Evolutionary conservation across 2,113 vertebrate species (phyloP).

Genomic region (Coryphaenoides rupestris): DNA sequence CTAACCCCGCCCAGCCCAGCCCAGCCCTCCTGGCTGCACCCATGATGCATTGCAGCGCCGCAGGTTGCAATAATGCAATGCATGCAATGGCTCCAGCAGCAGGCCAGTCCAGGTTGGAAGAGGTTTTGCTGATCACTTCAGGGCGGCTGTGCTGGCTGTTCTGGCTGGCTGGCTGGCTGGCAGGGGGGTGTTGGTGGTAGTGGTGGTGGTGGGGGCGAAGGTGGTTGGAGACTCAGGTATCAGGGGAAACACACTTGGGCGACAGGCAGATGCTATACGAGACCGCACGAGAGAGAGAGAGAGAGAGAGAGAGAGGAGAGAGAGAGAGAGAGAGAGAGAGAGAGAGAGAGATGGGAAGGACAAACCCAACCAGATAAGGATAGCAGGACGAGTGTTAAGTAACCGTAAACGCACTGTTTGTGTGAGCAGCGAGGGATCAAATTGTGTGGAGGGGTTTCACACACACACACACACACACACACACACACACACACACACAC

Average conservation of each 20-base stretch:
- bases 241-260: constrained; percentile 55
- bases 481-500: background rate
- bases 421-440: background rate
- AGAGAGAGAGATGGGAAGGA: background rate
- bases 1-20: too few relatives aligned
- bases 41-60: too few relatives aligned
- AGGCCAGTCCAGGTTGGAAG: too few relatives aligned
- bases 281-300: constrained; percentile 26
- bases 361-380: background rate
- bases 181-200: too few relatives aligned
- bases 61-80: too few relatives aligned
- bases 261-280: constrained; percentile 60
- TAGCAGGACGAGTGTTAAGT: background rate
- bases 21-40: too few relatives aligned
- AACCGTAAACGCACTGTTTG: background rate
- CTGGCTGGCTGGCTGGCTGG: too few relatives aligned
- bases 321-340: constrained; percentile 22
- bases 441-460: background rate
- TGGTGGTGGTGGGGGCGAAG: too few relatives aligned
- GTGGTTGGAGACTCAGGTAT: constrained; percentile 61
- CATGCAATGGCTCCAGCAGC: too few relatives aligned
- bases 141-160: too few relatives aligned
- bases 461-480: background rate
- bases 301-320: constrained; percentile 1
- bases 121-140: too few relatives aligned